phyloP scores from a whole-genome alignment of 2,113 vertebrate species.

The Redunca redunca region DNA sequence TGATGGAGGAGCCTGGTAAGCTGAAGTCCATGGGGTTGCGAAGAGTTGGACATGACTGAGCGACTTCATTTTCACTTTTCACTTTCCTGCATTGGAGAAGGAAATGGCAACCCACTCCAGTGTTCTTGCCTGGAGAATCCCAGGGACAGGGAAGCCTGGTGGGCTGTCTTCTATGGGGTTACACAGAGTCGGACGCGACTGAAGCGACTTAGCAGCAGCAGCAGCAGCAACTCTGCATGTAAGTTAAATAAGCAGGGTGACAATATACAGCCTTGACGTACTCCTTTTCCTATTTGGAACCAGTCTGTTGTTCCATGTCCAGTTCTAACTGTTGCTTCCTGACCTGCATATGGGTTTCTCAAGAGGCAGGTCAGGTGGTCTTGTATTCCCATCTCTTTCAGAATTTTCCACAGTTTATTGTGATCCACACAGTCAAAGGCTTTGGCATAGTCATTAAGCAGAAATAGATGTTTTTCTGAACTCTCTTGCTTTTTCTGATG shows the following conservation, averaged over 20 bases:
- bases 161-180: no score
- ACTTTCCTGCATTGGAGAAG: no score
- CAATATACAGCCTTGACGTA: not conserved
- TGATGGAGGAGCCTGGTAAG: no score
- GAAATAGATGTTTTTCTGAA: not conserved
- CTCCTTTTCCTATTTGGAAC: not conserved
- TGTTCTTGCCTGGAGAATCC: no score
- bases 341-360: not conserved
- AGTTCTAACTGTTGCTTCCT: not conserved
- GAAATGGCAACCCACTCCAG: no score
- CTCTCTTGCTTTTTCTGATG: not conserved
- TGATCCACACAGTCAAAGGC: not conserved
- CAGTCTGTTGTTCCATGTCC: not conserved
- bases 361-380: not conserved
- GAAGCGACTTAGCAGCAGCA: no score
- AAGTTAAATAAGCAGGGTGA: not conserved
- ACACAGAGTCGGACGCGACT: no score
- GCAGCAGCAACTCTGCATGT: not conserved
- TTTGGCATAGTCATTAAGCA: not conserved
- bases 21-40: accelerated
- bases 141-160: no score
- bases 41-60: no score
- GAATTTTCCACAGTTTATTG: not conserved
- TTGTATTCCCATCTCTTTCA: not conserved
- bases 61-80: no score